Conservation (phyloP, 1,140 invertebrate species). For the Drosophila guanche region DNA sequence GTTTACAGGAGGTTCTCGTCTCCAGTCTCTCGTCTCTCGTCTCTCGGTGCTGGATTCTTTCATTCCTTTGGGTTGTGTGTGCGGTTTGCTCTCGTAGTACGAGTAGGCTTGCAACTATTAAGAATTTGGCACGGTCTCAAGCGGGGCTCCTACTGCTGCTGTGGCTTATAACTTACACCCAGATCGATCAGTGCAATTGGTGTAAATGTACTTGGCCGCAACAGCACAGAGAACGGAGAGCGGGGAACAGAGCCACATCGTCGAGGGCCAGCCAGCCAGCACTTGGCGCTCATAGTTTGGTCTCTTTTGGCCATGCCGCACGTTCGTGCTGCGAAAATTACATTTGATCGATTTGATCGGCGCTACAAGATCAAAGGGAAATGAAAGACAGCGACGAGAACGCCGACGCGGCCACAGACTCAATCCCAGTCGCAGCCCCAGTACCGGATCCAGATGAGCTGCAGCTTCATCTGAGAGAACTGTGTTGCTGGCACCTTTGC, state of each 20-base stretch:
- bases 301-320: slow-evolving; percentile 65
- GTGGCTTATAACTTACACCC: slow-evolving; percentile 78
- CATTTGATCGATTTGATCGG: slow-evolving; percentile 84
- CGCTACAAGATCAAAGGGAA: slow-evolving; percentile 83
- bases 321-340: slow-evolving; percentile 83
- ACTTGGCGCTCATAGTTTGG: slow-evolving; percentile 66
- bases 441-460: slow-evolving; percentile 28
- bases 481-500: slow-evolving; percentile 39
- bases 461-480: slow-evolving; percentile 13
- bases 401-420: slow-evolving; percentile 32
- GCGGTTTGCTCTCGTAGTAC: slow-evolving; percentile 55
- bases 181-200: slow-evolving; percentile 82
- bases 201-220: slow-evolving; percentile 78
- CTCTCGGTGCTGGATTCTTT: slow-evolving; percentile 8
- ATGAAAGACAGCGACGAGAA: slow-evolving; percentile 65
- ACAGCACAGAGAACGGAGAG: slow-evolving; percentile 21
- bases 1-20: slow-evolving; percentile 34
- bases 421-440: too few relatives aligned
- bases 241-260: slow-evolving; percentile 9
- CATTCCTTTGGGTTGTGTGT: slow-evolving; percentile 16
- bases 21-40: too few relatives aligned
- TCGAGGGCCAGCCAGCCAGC: slow-evolving; percentile 30
- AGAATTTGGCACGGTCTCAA: slow-evolving; percentile 79
- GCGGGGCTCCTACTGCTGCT: slow-evolving; percentile 33
- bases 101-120: slow-evolving; percentile 75